Base-by-base conservation (phyloP, 2,888 invertebrate species). In the Drosophila nigricruria region DNA sequence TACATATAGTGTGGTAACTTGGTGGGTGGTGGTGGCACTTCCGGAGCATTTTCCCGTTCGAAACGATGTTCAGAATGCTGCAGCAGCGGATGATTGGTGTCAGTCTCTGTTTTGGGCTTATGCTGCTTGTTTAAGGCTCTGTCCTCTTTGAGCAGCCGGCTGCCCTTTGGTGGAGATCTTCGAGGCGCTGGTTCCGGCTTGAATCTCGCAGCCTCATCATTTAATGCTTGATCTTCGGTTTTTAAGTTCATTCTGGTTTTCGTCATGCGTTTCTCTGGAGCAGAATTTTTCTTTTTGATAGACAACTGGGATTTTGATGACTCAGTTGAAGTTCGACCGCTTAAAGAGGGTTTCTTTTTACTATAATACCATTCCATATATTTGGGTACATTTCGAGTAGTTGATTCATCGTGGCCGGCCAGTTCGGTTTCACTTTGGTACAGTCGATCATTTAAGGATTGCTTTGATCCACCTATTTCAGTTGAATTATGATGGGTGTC, bases 31-130 rank as follows among this genome's bases (percentile, higher is more conserved):
- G 94, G 52, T 20, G 92, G 91, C 10, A 92, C 90, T 34, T 92
- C 92, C 3, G 91, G 76, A 4, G 89, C 90, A 63, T 92, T 91
- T 62, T 94, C 94, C 63, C 94, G 94, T 90, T 96, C 96, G 88
- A 95, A 96, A 68, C 96, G 94, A 90, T 96, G 96, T 89, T 96
- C 96, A 0, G 96, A 96, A 92, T 97, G 96, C 88, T 96, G 96
- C 23, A 96, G 92, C 58, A 96, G 93, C 4, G 96, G 96, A 93
- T 96, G 96, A 54, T 94, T 95, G 88, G 92, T 93, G 88, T 94
- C 95, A 92, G 94, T 91, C 82, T 92, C 91, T 68, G 91, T 90
- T 77, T 90, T 91, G 32, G 92, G 89, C 53, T 92, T 94, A 90
- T 91, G 87, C 68, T 91, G 93, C 91, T 94, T 94, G 92, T 93